Evolutionary conservation across 2,797 vertebrate genomes (phyloP).

Genomic region (Chrosomus eos): DNA sequence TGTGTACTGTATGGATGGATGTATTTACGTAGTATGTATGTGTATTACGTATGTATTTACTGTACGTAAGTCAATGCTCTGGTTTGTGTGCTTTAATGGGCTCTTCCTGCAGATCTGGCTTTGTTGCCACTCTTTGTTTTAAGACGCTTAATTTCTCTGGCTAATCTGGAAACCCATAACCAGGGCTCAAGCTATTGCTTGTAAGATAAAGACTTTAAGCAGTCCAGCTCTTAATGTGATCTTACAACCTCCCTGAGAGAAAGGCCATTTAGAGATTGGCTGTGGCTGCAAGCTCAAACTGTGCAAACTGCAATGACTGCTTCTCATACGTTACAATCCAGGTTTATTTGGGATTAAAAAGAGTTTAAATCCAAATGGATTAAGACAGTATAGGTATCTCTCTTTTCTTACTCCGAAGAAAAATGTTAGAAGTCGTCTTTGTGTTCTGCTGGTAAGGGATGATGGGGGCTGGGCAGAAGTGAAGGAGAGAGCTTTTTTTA

Average conservation of each 20-base stretch:
- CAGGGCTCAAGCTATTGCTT: slow-evolving; percentile 63
- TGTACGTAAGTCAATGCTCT: not conserved
- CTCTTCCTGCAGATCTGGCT: slow-evolving; percentile 52
- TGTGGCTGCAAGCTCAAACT: slow-evolving; percentile 31
- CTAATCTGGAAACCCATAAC: slow-evolving; percentile 65
- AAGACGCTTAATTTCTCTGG: slow-evolving; percentile 61
- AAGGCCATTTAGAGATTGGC: slow-evolving; percentile 62
- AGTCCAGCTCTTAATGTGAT: slow-evolving; percentile 50
- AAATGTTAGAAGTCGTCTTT: slow-evolving; percentile 34
- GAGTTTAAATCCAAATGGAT: slow-evolving; percentile 16
- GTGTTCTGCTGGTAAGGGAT: slow-evolving; percentile 28
- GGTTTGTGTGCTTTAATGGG: slow-evolving; percentile 37
- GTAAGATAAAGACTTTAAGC: slow-evolving; percentile 50
- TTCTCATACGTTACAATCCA: slow-evolving; percentile 44
- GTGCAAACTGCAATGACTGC: not conserved
- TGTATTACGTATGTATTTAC: too few species aligned
- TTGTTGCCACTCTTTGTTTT: slow-evolving; percentile 59
- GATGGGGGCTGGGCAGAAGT: slow-evolving; percentile 46
- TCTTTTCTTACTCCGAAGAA: slow-evolving; percentile 15
- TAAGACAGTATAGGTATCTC: slow-evolving; percentile 11
- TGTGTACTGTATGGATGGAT: too few species aligned
- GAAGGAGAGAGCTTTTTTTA: slow-evolving; percentile 62
- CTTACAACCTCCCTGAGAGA: slow-evolving; percentile 56
- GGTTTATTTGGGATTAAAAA: slow-evolving; percentile 35
- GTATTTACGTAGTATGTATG: too few species aligned